phyloP scores from a whole-genome alignment of 2,113 vertebrate species.

The Cathartes aura region DNA sequence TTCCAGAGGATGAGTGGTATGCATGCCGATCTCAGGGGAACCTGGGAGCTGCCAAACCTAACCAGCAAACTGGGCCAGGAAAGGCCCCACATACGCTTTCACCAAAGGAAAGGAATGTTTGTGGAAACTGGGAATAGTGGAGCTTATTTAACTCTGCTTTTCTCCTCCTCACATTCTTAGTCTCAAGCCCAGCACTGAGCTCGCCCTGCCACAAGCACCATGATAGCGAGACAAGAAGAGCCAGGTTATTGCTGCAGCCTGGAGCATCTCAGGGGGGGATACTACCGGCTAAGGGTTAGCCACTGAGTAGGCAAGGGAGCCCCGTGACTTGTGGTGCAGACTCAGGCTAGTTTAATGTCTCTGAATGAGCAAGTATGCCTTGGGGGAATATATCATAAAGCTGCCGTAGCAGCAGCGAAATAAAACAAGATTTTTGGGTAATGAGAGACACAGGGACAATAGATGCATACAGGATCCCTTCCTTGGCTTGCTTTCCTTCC shows the following conservation, averaged over 20 bases:
- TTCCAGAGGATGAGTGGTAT: conserved; percentile 10
- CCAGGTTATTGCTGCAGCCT: neutral
- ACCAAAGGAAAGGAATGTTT: conserved; percentile 49
- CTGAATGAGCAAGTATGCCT: neutral
- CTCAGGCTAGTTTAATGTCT: neutral
- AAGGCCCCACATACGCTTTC: neutral
- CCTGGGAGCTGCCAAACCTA: neutral
- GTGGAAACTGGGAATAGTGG: conserved; percentile 14
- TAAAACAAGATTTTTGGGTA: neutral
- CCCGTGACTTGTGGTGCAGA: neutral
- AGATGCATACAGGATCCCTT: neutral
- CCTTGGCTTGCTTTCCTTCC: neutral
- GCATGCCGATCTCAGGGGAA: neutral
- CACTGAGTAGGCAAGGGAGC: neutral
- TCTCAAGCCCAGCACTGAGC: neutral
- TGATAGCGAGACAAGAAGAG: accelerated
- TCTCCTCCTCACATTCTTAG: neutral
- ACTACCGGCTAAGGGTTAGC: neutral
- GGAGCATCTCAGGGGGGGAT: neutral
- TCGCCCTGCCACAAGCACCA: accelerated
- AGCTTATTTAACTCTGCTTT: neutral
- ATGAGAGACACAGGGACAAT: neutral
- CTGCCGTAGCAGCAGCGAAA: neutral
- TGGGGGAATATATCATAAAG: neutral
- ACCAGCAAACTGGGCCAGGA: conserved; percentile 10